Evolutionary conservation across 2,113 vertebrate species (phyloP), one percentile per base, ranked within the genome.

Genomic region (Gasterosteus aculeatus): DNA sequence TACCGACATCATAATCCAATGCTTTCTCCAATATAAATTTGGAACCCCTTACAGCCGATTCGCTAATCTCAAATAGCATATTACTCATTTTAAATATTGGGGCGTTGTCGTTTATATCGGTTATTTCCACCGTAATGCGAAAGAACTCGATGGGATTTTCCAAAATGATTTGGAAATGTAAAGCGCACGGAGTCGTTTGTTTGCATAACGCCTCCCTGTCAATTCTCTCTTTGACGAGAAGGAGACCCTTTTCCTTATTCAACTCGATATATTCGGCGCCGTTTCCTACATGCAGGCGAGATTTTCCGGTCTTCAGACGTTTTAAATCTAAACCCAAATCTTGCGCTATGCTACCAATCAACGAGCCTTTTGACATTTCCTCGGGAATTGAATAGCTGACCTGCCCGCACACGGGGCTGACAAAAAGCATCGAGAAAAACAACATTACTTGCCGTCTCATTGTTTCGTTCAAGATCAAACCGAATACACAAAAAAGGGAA

Each of bases 131-230:
- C 0, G 92, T 93, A 16, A 93, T 86, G 1, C 71, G 80, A 42
- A 92, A 94, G 47, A 95, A 91, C 66, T 94, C 91, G 70, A 95
- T 93, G 0, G 95, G n/a, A n/a, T n/a, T n/a, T n/a, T n/a, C n/a
- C n/a, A n/a, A n/a, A n/a, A n/a, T n/a, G n/a, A n/a, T n/a, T 1
- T 87, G 85, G 31, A 84, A 92, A 83, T 92, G 87, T 29, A 96
- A 72, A 47, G 93, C 75, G 38, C 95, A 95, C 5, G 91, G 91
- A 11, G 91, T 85, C 0, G 39, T 76, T 66, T 92, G 84, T 16
- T 74, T 87, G 39, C 96, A 96, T 6, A 96, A 77, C 10, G 57
- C 53, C 71, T 96, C 96, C 63, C 95, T 78, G 81, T 96, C 95
- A 39, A 96, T 92, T 85, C 88, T 95, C 47, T 93, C 87, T 33